Evolutionary conservation across 2,888 invertebrate genomes (phyloP), one percentile per base, ranked within the genome.

Genomic region (Phengaris alcon): DNA sequence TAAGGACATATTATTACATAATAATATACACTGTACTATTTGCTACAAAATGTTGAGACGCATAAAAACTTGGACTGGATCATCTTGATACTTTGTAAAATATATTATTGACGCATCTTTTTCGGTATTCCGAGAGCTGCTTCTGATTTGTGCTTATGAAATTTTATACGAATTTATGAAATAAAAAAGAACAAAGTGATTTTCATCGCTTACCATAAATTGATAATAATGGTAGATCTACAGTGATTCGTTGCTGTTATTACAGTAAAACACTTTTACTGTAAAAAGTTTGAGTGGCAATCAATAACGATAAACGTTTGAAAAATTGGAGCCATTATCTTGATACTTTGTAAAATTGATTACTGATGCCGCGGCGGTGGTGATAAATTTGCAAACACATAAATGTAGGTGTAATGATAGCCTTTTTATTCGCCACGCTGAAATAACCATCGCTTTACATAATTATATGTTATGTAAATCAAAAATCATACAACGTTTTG

Each of bases 271-370:
- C 64, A 64, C 64, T 35, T 54, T 35, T 72, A 72, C 52, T 72
- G 72, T 72, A 72, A 72, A 35, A 72, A 35, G 13, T 72, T 72
- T 72, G 72, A 48, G 48, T 69, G 52, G 72, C 72, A 72, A 72
- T 72, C 52, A 52, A 72, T 52, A 72, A 72, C 52, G 72, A 35
- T 72, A 54, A 72, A 52, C 52, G 72, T 54, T 35, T 52, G 54
- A 72, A 70, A 72, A 54, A 54, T 72, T 72, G 72, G 22, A 52
- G 12, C 51, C 51, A 48, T 72, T 52, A 72, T 35, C 72, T 64
- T 64, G 64, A 44, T 64, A 35, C 72, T 72, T 54, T 70, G 12
- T 22, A 10, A 72, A 72, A 72, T 54, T 52, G 72, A 64, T 64
- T 64, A 64, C 64, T 44, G 72, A 54, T 51, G 22, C 70, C 72